Base-by-base conservation (phyloP, 2,113 vertebrate genomes). In the Regulus satrapa region DNA sequence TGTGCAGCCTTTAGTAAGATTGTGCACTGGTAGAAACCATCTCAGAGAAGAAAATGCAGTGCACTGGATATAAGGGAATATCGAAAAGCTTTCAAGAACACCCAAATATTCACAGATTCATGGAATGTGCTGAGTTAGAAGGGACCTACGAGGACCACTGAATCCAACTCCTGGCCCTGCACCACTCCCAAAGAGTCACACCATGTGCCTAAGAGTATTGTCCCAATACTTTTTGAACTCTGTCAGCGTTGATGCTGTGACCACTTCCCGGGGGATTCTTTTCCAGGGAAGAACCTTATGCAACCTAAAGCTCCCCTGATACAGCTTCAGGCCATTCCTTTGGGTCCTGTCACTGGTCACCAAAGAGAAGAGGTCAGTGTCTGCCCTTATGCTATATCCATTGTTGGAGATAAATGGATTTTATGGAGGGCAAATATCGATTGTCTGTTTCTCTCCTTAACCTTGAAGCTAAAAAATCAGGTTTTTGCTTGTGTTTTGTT, bases 341-440 rank as follows among this genome's bases (percentile, higher is more conserved):
- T 0, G 0, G 10, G 5, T 66, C 20, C 31, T 66, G 36, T 43
- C 34, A 24, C 41, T 48, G 48, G 7, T 14, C 10, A 49, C 13
- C 17, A 43, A 17, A 32, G 21, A 41, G 34, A 34, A 29, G 16
- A 43, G 32, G 31, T 49, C 36, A 58, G 31, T 25, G 20, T 1
- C 31, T 43, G 21, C 6, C 21, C 17, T 68, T 73, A 45, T 16
- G 19, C 72, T 54, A 32, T 49, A 54, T 8, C 18, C 38, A 28
- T 40, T 48, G 1, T 6, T 54, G 66, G 56, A 75, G 31, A 72
- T 16, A 10, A 19, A 28, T 11, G 34, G 54, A 40, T 63, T 77
- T 68, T 40, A 40, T 18, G 6, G n/a, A 16, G 24, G 32, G 15
- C 2, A 13, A 89, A 74, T 55, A 52, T 10, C 2, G 1, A 41